Evolutionary conservation across 2,888 invertebrate genomes (phyloP), one percentile per base, ranked within the genome.

Genomic region (Lapara coniferarum): DNA sequence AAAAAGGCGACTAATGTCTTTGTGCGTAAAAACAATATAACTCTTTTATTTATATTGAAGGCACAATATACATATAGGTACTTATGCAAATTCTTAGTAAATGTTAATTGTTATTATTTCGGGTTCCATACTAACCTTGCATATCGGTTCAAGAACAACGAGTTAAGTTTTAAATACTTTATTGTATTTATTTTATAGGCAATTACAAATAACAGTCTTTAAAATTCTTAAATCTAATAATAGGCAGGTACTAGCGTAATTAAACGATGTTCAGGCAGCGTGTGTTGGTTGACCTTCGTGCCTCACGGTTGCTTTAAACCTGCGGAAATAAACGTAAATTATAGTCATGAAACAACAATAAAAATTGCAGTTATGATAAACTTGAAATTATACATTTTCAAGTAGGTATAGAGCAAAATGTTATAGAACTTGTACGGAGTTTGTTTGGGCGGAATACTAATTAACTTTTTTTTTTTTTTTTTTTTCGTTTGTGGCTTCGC

Each of bases 221-320:
- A 52, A 66, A 66, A 46, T 53, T 63, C 63, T 63, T 63, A 63
- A 16, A 19, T 63, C 63, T 63, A 63, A 63, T 63, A 63, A 63
- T 19, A 63, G 63, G 46, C 63, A 63, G 63, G 49, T 63, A 63
- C 63, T 63, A 63, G 25, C 12, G 63, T 19, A 49, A 49, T 49
- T 49, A 19, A 63, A 46, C 19, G 63, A 63, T 63, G 63, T 16
- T 63, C 63, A 63, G 12, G 63, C 13, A 49, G 46, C 63, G 63
- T 63, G 63, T 19, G 71, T 83, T 59, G 81, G 69, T 74, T 84
- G 73, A 67, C 78, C 77, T 73, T 78, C 75, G 74, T 84, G 82
- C 72, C 81, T 83, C 68, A 84, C 84, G 58, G 75, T 77, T 70
- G 84, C 84, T 72, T 83, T 81, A 78, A 84, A 84, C 58, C 84